Conservation (phyloP, 2,888 invertebrate genomes). For the Platerodrilus igneus region DNA sequence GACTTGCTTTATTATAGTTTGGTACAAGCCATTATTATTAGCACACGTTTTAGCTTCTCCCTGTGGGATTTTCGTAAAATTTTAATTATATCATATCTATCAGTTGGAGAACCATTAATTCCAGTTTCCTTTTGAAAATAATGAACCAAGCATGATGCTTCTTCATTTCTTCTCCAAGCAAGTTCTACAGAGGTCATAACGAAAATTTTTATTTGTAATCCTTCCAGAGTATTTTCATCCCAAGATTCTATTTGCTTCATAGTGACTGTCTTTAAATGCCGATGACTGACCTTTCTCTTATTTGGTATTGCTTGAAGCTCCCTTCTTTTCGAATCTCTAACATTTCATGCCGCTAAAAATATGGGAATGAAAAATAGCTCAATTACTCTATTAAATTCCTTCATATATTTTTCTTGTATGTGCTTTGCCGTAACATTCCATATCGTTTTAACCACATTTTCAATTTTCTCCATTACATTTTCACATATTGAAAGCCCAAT, state of each 20-base stretch:
- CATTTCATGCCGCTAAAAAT: conserved; percentile 17
- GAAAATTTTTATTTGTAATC: conserved; percentile 45
- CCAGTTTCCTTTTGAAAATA: conserved; percentile 6
- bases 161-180: conserved; percentile 13
- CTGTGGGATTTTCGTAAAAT: conserved; percentile 1
- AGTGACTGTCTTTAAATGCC: conserved; percentile 13
- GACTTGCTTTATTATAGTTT: conserved; percentile 13
- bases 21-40: conserved; percentile 20
- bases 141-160: neutral
- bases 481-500: conserved; percentile 25
- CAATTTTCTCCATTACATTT: conserved; percentile 20
- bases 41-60: too few species aligned
- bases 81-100: too few species aligned
- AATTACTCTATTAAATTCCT: conserved; percentile 6
- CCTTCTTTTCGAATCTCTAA: conserved; percentile 10
- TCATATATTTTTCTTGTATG: conserved; percentile 15
- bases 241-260: conserved; percentile 12
- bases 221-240: neutral
- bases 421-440: conserved; percentile 21
- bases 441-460: conserved; percentile 19
- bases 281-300: conserved; percentile 19
- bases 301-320: conserved; percentile 17
- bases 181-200: conserved; percentile 10
- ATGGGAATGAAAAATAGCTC: neutral
- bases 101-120: too few species aligned